Evolutionary conservation across 2,113 vertebrate genomes (phyloP).

Genomic region (Miniopterus natalensis): DNA sequence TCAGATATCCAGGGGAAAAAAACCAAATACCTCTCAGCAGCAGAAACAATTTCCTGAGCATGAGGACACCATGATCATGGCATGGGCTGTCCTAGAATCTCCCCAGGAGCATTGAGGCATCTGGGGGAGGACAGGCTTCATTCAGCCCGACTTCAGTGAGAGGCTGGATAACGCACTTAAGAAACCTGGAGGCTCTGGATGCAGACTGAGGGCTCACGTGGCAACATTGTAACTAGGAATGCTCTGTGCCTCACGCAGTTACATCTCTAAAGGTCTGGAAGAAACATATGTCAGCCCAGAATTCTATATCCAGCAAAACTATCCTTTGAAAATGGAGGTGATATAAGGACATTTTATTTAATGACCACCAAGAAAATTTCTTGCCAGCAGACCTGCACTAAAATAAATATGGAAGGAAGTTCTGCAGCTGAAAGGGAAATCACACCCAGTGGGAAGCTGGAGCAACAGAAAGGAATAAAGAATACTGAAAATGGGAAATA

Average conservation of each 20-base stretch:
- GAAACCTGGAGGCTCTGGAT: not conserved
- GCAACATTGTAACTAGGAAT: rapidly evolving
- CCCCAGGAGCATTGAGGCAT: not conserved
- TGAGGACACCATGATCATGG: not conserved
- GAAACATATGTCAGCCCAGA: not conserved
- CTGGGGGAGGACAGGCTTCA: too few relatives aligned
- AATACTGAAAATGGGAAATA: too few relatives aligned
- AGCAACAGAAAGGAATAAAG: too few relatives aligned
- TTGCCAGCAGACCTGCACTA: too few relatives aligned
- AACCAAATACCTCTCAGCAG: not conserved
- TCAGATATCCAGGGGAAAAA: not conserved
- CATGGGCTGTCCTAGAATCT: not conserved
- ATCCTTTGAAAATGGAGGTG: not conserved
- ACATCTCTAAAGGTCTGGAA: not conserved
- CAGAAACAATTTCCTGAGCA: not conserved
- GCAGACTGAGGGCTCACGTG: not conserved
- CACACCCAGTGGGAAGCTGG: not conserved
- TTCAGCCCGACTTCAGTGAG: rapidly evolving
- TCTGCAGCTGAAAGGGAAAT: not conserved
- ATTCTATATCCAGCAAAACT: not conserved
- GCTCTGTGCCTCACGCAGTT: not conserved
- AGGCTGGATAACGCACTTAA: not conserved
- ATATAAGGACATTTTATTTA: not conserved
- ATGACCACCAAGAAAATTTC: not conserved
- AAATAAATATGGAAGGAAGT: not conserved